Conservation (phyloP, 2,888 invertebrate species). For the Schizotus pectinicornis region DNA sequence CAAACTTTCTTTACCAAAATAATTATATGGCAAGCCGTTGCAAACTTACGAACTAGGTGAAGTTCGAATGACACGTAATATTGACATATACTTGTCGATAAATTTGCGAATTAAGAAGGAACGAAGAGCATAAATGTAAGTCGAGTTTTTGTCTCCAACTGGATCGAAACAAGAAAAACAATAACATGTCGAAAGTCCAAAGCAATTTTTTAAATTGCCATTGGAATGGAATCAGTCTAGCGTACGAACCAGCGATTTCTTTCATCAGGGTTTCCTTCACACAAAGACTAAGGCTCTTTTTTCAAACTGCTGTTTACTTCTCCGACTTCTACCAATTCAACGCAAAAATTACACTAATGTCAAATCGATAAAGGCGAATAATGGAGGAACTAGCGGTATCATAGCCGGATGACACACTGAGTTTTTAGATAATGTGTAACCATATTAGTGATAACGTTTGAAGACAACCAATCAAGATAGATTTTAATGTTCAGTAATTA, state of each 20-base stretch:
- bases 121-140: too few species aligned
- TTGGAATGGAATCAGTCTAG: not conserved
- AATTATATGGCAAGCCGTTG: too few species aligned
- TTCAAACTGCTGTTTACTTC: not conserved
- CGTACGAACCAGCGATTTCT: not conserved
- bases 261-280: not conserved
- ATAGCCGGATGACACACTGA: not conserved
- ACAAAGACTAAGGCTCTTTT: constrained; percentile 2
- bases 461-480: too few species aligned
- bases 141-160: not conserved
- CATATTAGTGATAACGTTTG: too few species aligned
- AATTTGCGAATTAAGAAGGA: too few species aligned
- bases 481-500: too few species aligned
- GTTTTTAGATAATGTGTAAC: too few species aligned
- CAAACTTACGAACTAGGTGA: too few species aligned
- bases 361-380: constrained; percentile 14
- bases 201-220: not conserved
- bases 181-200: not conserved
- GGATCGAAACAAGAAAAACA: constrained; percentile 2
- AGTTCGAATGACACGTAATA: too few species aligned
- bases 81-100: too few species aligned
- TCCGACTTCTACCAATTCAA: too few species aligned
- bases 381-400: constrained; percentile 5
- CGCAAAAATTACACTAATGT: constrained; percentile 15
- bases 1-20: too few species aligned